Base-by-base conservation (phyloP, 2,888 invertebrate genomes). In the Synergus umbraculus region DNA sequence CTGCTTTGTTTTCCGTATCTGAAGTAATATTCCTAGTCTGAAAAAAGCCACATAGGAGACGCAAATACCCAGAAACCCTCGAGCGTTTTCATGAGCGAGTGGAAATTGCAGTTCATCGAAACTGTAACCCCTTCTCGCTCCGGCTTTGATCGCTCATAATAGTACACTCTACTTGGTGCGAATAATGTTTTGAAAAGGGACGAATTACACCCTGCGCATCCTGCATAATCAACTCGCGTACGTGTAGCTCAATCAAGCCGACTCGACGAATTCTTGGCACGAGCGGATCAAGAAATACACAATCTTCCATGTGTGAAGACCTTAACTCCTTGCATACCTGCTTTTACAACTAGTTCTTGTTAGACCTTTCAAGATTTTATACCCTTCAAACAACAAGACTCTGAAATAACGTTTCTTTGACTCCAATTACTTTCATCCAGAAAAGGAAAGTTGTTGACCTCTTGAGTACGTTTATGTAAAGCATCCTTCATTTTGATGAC, bases 301-400 rank as follows among this genome's bases (percentile, higher is more conserved):
- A 63, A 63, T 29, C 22, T 63, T 29, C 22, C 60, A 63, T 63
- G 60, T 63, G 60, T 63, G 60, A 63, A 63, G 18, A 63, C 29
- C 22, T 63, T 29, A 63, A 22, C 60, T 63, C 60, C 60, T 22
- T 63, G 60, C 60, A 63, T 63, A 63, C 60, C 60, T 63, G 29
- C 60, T 63, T 63, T 63, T 63, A 63, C 60, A 63, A 63, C 60
- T 63, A 63, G 60, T 63, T 63, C 60, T 63, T 63, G 22, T 63
- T 63, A 63, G 29, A 63, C 22, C 13, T 18, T 63, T 63, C 60
- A 63, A 29, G 22, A 63, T 29, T 63, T 63, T 63, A 63, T 12
- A 63, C 22, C 60, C 29, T 13, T 63, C 60, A 18, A 63, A 63
- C 29, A 63, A 29, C 60, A 13, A 12, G 13, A 63, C 60, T 58